Percentiles rank a stretch among this genome's conserved stretches.
These are phyloP conservation scores for Meloidogyne floridensis DNA, from an alignment of 1,140 invertebrate genomes.

Conservation along the genomic window DNA sequence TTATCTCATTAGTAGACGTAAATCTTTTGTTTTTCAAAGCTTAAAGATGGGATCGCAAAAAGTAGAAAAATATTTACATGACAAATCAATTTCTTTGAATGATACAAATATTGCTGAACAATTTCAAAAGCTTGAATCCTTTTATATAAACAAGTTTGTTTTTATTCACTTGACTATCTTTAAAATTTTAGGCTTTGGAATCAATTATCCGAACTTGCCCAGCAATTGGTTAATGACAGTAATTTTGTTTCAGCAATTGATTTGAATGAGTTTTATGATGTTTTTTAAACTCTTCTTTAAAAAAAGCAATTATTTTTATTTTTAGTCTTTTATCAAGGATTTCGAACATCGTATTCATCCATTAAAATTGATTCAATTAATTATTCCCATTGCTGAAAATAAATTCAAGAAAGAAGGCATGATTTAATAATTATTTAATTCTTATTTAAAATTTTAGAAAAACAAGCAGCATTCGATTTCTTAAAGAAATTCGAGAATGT, in stretches of 20 bases:
- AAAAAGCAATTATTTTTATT: neutral
- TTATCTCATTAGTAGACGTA: too few species aligned
- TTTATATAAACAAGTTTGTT: slow-evolving; percentile 59
- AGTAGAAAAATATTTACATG: slow-evolving; percentile 53
- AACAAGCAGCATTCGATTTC: slow-evolving; percentile 52
- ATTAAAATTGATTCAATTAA: slow-evolving; percentile 56
- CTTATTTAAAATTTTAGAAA: slow-evolving; percentile 39
- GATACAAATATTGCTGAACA: slow-evolving; percentile 60
- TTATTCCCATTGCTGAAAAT: slow-evolving; percentile 53
- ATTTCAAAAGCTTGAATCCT: slow-evolving; percentile 53
- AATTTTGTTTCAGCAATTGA: slow-evolving; percentile 44
- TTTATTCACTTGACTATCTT: slow-evolving; percentile 12
- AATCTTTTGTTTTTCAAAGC: too few species aligned
- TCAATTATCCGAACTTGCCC: slow-evolving; percentile 48
- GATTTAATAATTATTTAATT: neutral
- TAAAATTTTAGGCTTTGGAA: slow-evolving; percentile 59
- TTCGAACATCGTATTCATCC: slow-evolving; percentile 61
- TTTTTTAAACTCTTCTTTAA: neutral
- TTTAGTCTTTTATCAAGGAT: slow-evolving; percentile 52
- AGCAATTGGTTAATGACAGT: slow-evolving; percentile 40
- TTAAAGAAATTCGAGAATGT: slow-evolving; percentile 55
- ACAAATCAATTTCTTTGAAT: slow-evolving; percentile 63
- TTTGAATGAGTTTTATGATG: slow-evolving; percentile 59
- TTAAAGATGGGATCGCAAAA: slow-evolving; percentile 44
- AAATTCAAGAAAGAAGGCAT: slow-evolving; percentile 46